A percentile compares a stretch with the other conserved stretches of the same genome.
Evolutionary conservation across 2,113 vertebrate genomes (phyloP).

Genomic region (Typhlomys cinereus): DNA sequence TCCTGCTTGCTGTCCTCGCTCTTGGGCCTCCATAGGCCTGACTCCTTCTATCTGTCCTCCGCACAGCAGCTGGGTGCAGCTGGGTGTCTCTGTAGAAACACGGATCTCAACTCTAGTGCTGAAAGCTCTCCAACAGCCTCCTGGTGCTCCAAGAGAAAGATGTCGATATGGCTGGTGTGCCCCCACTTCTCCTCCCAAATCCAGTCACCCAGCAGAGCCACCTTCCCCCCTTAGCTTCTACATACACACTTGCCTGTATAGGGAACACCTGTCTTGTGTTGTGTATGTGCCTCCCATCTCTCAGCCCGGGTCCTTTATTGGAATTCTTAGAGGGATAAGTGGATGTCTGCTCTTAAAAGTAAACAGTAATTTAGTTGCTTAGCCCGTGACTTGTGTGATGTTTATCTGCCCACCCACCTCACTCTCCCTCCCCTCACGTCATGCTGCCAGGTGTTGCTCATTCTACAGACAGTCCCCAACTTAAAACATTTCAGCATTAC

Average conservation of each 20-base stretch:
- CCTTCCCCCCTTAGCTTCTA: too few species aligned
- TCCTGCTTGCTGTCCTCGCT: not conserved
- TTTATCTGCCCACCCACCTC: not conserved
- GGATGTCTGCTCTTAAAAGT: not conserved
- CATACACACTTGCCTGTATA: not conserved
- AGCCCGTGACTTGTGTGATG: too few species aligned
- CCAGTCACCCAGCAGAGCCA: not conserved
- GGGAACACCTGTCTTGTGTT: not conserved
- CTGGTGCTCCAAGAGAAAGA: not conserved
- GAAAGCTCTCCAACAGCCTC: too few species aligned
- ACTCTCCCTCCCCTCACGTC: not conserved
- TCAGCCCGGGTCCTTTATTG: not conserved
- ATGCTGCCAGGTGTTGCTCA: not conserved
- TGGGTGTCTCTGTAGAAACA: not conserved
- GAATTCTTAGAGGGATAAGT: too few species aligned
- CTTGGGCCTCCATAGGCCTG: too few species aligned
- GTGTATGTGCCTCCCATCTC: not conserved
- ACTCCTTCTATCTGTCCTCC: not conserved
- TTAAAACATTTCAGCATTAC: not conserved
- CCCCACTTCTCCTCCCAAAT: not conserved
- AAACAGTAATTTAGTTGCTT: not conserved
- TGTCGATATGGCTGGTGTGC: accelerated
- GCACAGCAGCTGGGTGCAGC: not conserved
- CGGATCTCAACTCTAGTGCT: not conserved
- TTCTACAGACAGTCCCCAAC: not conserved